phyloP scores from a whole-genome alignment of 2,113 vertebrate genomes.

The Arenaria interpres region DNA sequence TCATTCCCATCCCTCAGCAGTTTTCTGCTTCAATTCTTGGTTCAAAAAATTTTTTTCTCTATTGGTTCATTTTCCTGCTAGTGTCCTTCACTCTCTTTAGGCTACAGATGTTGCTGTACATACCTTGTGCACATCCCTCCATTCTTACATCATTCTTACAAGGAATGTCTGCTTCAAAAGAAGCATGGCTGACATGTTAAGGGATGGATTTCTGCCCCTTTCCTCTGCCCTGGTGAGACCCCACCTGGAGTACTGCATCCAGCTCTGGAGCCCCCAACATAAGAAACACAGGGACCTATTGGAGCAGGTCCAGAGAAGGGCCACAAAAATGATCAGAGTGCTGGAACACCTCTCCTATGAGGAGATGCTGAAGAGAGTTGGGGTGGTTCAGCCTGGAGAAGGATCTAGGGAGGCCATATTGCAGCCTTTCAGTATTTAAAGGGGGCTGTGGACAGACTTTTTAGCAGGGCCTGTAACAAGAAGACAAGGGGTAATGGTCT shows the following conservation, averaged over 20 bases:
- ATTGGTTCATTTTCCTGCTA: not conserved
- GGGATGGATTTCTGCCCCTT: not conserved
- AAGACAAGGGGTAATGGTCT: not conserved
- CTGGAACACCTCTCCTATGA: not conserved
- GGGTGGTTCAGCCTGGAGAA: not conserved
- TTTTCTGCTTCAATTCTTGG: not conserved
- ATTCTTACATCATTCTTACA: not conserved
- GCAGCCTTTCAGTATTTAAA: not conserved
- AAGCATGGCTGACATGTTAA: not conserved
- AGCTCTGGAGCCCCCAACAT: not conserved
- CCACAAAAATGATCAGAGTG: not conserved
- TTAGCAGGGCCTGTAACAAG: not conserved
- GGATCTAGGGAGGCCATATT: not conserved
- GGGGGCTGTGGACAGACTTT: not conserved
- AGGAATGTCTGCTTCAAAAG: not conserved
- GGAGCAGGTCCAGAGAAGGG: not conserved
- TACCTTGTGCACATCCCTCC: not conserved
- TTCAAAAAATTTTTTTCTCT: not conserved
- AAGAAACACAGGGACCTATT: not conserved
- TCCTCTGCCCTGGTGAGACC: not conserved
- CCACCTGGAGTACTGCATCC: not conserved
- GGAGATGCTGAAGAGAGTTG: not conserved
- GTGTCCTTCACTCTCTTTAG: not conserved
- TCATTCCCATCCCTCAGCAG: fast-evolving
- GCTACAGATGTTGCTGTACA: not conserved